Conservation (phyloP, 2,113 vertebrate genomes). For the Columba livia region DNA sequence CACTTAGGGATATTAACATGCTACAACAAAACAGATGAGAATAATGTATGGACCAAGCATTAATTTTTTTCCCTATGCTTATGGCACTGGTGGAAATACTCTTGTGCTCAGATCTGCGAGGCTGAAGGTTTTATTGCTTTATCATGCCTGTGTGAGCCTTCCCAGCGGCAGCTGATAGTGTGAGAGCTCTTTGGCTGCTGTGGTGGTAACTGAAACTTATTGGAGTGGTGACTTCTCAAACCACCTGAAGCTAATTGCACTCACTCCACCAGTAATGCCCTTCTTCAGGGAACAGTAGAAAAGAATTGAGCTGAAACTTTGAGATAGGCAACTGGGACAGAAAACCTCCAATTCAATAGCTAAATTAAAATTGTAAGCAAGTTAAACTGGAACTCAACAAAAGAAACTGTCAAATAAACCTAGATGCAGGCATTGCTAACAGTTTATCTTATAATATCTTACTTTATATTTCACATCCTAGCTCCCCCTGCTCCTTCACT, state of each 20-base stretch:
- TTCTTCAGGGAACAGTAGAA: background rate
- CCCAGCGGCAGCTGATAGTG: background rate
- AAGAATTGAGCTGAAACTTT: background rate
- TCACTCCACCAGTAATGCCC: fast-evolving
- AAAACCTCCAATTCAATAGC: background rate
- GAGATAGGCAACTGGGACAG: fast-evolving
- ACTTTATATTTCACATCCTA: background rate
- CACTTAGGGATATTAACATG: background rate
- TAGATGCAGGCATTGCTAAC: background rate
- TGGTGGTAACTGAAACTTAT: background rate
- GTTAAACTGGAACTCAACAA: background rate
- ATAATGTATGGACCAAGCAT: background rate
- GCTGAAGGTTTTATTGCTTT: background rate
- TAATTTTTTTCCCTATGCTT: background rate
- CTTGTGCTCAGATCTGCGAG: background rate
- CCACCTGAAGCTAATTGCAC: background rate
- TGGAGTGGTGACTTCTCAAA: background rate
- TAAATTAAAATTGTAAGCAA: background rate
- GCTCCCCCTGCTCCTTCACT: background rate
- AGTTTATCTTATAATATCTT: background rate
- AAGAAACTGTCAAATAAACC: background rate
- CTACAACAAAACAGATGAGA: background rate
- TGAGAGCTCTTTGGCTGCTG: background rate
- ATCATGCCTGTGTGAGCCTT: background rate
- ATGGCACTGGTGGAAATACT: background rate